Evolutionary conservation across 2,113 vertebrate species (phyloP).

Genomic region (Pontoporia blainvillei): DNA sequence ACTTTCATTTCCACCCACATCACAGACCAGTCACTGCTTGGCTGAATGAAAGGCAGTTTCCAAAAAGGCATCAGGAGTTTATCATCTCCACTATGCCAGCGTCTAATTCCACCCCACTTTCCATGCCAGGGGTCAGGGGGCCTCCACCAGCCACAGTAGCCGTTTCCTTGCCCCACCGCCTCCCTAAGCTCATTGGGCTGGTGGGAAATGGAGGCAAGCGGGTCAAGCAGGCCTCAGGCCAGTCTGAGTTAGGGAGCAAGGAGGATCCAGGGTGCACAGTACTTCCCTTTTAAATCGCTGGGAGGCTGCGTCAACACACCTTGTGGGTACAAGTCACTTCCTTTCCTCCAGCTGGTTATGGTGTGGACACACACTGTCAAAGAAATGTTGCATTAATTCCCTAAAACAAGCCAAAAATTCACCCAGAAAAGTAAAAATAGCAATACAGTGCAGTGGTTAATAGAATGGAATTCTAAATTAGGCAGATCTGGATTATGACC

Average conservation of each 20-base stretch:
- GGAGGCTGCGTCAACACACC: slow-evolving; percentile 19
- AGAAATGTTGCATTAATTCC: slow-evolving; percentile 33
- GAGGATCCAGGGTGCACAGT: not conserved
- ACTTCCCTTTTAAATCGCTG: slow-evolving; percentile 22
- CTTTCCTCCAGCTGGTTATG: slow-evolving; percentile 29
- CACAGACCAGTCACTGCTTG: fast-evolving
- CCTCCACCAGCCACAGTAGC: not conserved
- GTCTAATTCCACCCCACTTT: not conserved
- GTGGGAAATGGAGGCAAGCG: not conserved
- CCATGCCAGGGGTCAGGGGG: not conserved
- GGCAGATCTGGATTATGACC: not conserved
- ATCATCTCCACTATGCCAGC: not conserved
- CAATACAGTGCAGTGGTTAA: not conserved
- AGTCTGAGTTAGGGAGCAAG: not conserved
- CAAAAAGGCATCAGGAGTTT: not conserved
- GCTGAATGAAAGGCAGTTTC: not conserved
- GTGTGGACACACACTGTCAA: slow-evolving; percentile 9
- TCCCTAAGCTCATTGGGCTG: not conserved
- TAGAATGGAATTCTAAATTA: fast-evolving
- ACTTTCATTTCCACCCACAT: not conserved
- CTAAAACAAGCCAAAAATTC: not conserved
- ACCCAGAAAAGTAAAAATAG: not conserved
- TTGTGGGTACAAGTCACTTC: slow-evolving; percentile 25
- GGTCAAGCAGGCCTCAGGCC: not conserved
- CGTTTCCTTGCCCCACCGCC: not conserved